Evolutionary conservation across 2,888 invertebrate species (phyloP).

Genomic region (Anodontia alba): DNA sequence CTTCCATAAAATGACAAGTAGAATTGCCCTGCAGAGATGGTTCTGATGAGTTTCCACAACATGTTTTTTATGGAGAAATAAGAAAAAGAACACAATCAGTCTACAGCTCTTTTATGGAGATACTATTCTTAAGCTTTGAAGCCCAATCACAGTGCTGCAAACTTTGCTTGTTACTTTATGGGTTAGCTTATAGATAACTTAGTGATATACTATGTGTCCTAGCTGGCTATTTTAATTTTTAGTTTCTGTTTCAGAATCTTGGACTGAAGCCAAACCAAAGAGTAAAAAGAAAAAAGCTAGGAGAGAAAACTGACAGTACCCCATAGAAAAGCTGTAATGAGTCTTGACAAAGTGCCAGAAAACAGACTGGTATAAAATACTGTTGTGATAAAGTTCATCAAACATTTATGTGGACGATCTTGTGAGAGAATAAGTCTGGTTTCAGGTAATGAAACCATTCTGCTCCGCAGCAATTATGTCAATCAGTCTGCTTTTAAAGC

Average conservation of each 20-base stretch:
- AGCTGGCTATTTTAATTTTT: too few relatives aligned
- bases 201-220: too few relatives aligned
- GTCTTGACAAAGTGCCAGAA: background rate
- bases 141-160: too few relatives aligned
- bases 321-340: background rate
- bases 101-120: too few relatives aligned
- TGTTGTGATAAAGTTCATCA: conserved; percentile 4
- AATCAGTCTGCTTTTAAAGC: background rate
- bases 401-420: background rate
- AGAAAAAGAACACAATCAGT: too few relatives aligned
- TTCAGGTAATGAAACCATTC: background rate
- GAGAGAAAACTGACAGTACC: conserved; percentile 70
- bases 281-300: conserved; percentile 79
- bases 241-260: conserved; percentile 62
- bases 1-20: too few relatives aligned
- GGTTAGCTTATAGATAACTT: too few relatives aligned
- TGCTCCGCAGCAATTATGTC: background rate
- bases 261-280: conserved; percentile 79
- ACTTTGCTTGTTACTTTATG: too few relatives aligned
- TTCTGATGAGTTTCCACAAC: too few relatives aligned
- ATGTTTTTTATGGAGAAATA: too few relatives aligned
- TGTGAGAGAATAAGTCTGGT: background rate
- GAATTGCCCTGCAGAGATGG: too few relatives aligned
- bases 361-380: conserved; percentile 11
- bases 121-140: too few relatives aligned